Evolutionary conservation across 2,797 vertebrate genomes (phyloP).

Genomic region (Malacoraja senta): DNA sequence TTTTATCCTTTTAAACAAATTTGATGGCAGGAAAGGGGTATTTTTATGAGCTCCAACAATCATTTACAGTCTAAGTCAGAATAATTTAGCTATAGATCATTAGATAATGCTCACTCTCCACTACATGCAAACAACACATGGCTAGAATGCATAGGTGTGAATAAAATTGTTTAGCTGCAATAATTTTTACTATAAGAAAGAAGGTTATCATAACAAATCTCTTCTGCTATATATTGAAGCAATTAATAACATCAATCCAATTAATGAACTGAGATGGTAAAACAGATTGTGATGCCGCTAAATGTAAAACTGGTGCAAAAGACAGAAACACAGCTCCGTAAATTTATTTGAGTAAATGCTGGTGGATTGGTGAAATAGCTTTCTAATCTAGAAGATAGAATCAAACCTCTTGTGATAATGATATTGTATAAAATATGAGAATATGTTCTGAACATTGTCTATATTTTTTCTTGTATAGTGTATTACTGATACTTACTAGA

Average conservation of each 20-base stretch:
- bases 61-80: neutral
- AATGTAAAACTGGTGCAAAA: slow-evolving; percentile 7
- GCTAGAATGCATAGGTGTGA: neutral
- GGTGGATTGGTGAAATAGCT: neutral
- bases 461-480: neutral
- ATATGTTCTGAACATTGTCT: neutral
- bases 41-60: neutral
- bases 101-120: neutral
- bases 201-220: neutral
- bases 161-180: neutral
- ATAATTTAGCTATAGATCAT: neutral
- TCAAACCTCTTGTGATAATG: neutral
- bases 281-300: neutral
- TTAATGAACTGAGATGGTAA: neutral
- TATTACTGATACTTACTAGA: neutral
- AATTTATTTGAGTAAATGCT: neutral
- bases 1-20: neutral
- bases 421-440: neutral
- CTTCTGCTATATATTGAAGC: neutral
- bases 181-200: neutral
- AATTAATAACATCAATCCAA: slow-evolving; percentile 24
- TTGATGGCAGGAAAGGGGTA: neutral
- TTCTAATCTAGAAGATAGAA: slow-evolving; percentile 9
- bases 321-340: neutral
- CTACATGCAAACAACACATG: neutral